These are phyloP conservation scores for Pristionchus fissidentatus DNA, from an alignment of 2,888 invertebrate species.

Conservation along the genomic window DNA sequence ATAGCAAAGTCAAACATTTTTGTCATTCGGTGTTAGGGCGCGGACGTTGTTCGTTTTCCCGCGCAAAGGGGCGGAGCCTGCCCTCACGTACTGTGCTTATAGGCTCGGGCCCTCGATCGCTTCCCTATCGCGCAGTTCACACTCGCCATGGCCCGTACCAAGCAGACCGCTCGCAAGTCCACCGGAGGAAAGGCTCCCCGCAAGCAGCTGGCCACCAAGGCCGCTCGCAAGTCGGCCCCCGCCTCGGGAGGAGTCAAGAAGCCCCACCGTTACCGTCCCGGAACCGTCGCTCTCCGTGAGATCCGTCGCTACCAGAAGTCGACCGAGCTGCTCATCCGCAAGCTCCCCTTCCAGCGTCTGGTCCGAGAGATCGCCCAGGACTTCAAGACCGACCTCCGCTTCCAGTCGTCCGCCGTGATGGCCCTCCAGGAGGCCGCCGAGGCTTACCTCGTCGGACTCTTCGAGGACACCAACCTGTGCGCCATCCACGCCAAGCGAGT, in stretches of 20 bases:
- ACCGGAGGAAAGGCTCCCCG: no score
- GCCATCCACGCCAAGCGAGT: conserved; percentile 97
- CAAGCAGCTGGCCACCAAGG: conserved; percentile 92
- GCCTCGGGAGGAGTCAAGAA: conserved; percentile 90
- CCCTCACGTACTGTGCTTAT: no score
- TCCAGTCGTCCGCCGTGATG: conserved; percentile 64
- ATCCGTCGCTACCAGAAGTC: conserved; percentile 96
- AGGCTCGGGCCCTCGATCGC: no score
- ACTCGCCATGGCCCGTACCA: no score
- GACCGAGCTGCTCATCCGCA: conserved; percentile 81
- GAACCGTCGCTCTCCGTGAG: conserved; percentile 94
- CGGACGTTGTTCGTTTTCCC: no score
- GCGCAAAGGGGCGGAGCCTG: no score
- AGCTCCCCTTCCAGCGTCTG: conserved; percentile 60
- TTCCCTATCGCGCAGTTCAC: no score
- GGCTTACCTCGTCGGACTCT: conserved; percentile 91
- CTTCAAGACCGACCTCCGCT: conserved; percentile 68
- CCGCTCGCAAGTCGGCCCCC: conserved; percentile 92
- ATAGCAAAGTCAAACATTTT: no score
- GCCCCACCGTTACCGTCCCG: conserved; percentile 94
- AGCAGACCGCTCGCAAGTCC: no score
- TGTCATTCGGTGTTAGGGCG: no score
- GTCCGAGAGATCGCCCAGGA: conserved; percentile 69
- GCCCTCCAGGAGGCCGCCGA: conserved; percentile 78
- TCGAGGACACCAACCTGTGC: conserved; percentile 97